phyloP scores from a whole-genome alignment of 2,797 vertebrate species.

The Micrastur ruficollis region DNA sequence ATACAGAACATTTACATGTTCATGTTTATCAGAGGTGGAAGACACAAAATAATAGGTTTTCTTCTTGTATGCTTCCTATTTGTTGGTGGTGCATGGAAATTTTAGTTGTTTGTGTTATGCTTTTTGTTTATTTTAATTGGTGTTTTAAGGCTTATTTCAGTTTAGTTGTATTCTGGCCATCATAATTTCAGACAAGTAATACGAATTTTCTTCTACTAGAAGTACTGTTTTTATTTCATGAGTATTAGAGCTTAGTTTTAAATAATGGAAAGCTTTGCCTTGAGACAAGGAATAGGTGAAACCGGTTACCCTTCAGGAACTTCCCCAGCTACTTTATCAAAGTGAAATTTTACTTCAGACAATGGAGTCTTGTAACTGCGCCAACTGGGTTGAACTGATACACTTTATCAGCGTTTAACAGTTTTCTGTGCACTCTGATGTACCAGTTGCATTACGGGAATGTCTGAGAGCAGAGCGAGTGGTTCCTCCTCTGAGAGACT shows the following conservation, averaged over 20 bases:
- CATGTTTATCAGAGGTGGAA: conserved; percentile 13
- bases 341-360: conserved; percentile 28
- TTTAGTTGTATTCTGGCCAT: background rate
- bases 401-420: conserved; percentile 1
- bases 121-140: conserved; percentile 21
- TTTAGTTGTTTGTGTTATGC: background rate
- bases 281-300: background rate
- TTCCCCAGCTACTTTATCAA: conserved; percentile 21
- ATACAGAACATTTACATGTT: background rate
- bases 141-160: background rate
- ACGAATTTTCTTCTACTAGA: background rate
- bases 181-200: background rate
- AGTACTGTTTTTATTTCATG: background rate
- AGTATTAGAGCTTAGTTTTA: background rate
- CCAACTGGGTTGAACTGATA: conserved; percentile 12
- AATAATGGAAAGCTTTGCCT: conserved; percentile 25
- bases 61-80: background rate
- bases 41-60: conserved; percentile 29
- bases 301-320: conserved; percentile 3
- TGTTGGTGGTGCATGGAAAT: background rate
- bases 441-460: background rate
- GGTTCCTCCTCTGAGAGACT: background rate
- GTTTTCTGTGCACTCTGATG: background rate
- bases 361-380: background rate
- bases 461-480: background rate